Base-by-base conservation (phyloP, 2,888 invertebrate genomes). In the Carcina quercana region DNA sequence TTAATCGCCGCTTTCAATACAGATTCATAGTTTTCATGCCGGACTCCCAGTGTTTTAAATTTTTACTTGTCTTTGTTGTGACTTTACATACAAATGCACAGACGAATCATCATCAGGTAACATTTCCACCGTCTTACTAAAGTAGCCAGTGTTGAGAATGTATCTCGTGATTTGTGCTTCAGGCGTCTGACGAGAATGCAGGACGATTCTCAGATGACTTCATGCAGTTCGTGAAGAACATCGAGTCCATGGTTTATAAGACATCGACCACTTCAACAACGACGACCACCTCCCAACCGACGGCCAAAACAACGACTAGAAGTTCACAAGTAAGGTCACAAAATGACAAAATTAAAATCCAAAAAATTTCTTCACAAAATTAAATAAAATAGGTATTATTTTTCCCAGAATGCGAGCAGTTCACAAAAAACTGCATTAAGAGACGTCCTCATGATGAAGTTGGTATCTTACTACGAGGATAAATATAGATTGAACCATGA, bases 391-490 rank as follows among this genome's bases (percentile, higher is more conserved):
- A 34, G 53, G 34, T n/a, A n/a, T 12, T 14, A 48, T 61, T 25
- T 37, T n/a, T n/a, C n/a, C n/a, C n/a, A 62, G 59, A 39, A 37
- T 8, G 13, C 30, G 10, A 32, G 38, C 8, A 47, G 25, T 13
- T 30, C 31, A 3, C 59, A 60, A 47, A 68, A 59, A 28, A 45
- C 41, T 12, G 43, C 51, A 13, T 38, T 69, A 14, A 53, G 52
- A 39, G 67, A 65, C 32, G 54, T 60, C 11, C 50, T 72, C 5
- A 72, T 73, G 71, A 61, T 74, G 69, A 72, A 73, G 40, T 57
- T 74, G 11, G 64, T 74, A 8, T 70, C 70, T 7, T 73, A 69
- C 46, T 74, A 73, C 33, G 74, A 73, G 38, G 61, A 69, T 37
- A 74, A 73, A 45, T 73, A 68, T 43, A 63, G 63, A 42, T 35